Evolutionary conservation across 2,113 vertebrate species (phyloP).

Genomic region (Platycercus adscitus): DNA sequence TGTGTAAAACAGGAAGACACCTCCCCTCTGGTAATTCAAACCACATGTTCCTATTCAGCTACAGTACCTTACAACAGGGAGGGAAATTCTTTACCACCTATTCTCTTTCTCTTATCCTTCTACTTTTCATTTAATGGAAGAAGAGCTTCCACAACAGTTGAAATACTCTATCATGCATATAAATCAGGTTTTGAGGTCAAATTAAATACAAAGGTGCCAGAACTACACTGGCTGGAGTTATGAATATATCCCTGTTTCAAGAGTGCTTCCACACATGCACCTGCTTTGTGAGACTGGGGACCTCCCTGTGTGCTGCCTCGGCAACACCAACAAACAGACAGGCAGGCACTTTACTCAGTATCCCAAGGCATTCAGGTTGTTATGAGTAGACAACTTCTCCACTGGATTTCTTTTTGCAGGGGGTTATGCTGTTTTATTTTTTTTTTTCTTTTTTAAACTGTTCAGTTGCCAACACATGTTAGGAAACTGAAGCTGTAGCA

Average conservation of each 20-base stretch:
- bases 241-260: background rate
- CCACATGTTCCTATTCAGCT: background rate
- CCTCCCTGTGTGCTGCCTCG: background rate
- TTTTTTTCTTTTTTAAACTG: background rate
- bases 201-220: background rate
- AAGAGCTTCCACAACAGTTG: background rate
- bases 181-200: background rate
- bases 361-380: background rate
- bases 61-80: background rate
- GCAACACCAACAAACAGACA: background rate
- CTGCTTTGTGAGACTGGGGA: background rate
- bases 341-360: background rate
- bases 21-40: background rate
- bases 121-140: background rate
- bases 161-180: background rate
- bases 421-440: background rate
- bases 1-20: background rate
- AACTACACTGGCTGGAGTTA: background rate
- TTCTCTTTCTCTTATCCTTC: background rate
- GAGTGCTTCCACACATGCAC: background rate
- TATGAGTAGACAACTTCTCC: background rate
- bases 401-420: background rate
- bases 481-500: background rate
- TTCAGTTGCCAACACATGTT: background rate
- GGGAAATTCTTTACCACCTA: background rate